These are phyloP conservation scores for Rynchops niger DNA, from an alignment of 2,113 vertebrate species.

Conservation along the genomic window DNA sequence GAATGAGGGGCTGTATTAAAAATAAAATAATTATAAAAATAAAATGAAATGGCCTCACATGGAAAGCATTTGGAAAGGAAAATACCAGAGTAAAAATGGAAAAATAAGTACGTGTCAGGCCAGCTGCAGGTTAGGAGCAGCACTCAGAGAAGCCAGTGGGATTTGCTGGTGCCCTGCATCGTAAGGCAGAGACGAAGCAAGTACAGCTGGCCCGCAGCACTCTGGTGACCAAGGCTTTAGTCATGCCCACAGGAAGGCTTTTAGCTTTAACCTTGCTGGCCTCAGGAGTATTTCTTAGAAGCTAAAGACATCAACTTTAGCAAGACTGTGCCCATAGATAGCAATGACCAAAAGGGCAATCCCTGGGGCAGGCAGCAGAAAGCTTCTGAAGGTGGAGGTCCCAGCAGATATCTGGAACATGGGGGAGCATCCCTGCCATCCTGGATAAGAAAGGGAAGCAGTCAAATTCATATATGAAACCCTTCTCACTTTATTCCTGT, in stretches of 20 bases:
- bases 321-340: not conserved
- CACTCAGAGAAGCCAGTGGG: not conserved
- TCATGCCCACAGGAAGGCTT: not conserved
- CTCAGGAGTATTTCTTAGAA: conserved; percentile 10
- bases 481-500: not conserved
- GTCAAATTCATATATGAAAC: not conserved
- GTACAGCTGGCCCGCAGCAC: not conserved
- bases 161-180: conserved; percentile 38
- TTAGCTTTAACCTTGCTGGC: not conserved
- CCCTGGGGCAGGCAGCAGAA: not conserved
- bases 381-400: not conserved
- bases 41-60: conserved; percentile 35
- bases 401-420: not conserved
- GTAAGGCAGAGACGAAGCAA: not conserved
- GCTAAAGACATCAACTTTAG: not conserved
- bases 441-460: not conserved
- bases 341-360: not conserved
- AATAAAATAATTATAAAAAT: conserved; percentile 64
- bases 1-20: conserved; percentile 29
- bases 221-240: not conserved
- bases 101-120: conserved; percentile 44
- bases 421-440: not conserved
- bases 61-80: conserved; percentile 57
- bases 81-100: conserved; percentile 58
- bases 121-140: conserved; percentile 54